Percentiles rank a stretch among this genome's conserved stretches.
These are phyloP conservation scores for Riparia riparia DNA, from an alignment of 2,113 vertebrate genomes.

Conservation along the genomic window DNA sequence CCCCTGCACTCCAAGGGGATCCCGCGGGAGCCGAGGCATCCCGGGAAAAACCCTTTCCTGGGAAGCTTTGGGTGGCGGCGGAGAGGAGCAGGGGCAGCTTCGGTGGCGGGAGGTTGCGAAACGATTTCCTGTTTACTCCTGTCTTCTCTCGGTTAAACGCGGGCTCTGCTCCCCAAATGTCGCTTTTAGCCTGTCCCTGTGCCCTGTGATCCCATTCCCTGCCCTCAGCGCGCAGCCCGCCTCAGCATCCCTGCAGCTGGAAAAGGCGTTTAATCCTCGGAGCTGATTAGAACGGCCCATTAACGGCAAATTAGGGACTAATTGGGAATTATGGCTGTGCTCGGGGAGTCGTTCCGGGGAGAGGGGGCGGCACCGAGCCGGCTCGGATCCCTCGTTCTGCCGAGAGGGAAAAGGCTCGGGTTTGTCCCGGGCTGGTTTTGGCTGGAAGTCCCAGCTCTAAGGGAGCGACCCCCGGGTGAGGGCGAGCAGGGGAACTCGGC, in stretches of 20 bases:
- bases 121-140: slow-evolving; percentile 48
- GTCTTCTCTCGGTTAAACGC: fast-evolving
- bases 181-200: background rate
- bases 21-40: background rate
- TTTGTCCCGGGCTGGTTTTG: background rate
- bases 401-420: background rate
- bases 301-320: background rate
- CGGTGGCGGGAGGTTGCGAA: background rate
- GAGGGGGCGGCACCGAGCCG: background rate
- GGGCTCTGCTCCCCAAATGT: fast-evolving
- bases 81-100: background rate
- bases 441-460: background rate
- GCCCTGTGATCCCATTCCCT: too few relatives aligned
- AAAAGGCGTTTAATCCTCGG: background rate
- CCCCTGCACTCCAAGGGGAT: fast-evolving
- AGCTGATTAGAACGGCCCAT: slow-evolving; percentile 12
- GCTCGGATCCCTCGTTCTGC: background rate
- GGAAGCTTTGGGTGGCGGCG: fast-evolving
- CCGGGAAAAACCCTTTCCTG: background rate
- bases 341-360: fast-evolving
- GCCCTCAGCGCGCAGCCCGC: fast-evolving
- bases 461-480: background rate
- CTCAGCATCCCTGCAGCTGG: background rate
- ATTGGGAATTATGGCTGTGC: background rate
- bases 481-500: fast-evolving